Conservation (phyloP, 2,888 invertebrate genomes). For the Lamellibrachia satsuma region DNA sequence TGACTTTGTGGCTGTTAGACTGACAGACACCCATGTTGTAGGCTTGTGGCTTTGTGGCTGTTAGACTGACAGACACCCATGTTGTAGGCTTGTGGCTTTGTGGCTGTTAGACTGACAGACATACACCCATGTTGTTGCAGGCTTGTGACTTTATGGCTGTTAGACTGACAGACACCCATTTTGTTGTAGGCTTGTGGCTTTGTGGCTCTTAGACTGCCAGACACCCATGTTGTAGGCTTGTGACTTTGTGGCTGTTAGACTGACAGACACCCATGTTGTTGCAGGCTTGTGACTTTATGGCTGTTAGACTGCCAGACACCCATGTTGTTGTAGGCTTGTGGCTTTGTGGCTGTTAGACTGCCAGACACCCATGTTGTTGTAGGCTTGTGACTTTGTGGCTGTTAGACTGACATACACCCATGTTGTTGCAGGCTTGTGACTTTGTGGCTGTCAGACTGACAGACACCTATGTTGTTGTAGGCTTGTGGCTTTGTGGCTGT, state of each 20-base stretch:
- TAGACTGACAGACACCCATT: not conserved
- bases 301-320: not conserved
- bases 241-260: not conserved
- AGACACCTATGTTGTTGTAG: not conserved
- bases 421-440: not conserved
- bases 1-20: not conserved
- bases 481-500: not conserved
- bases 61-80: not conserved
- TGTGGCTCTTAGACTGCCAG: no score
- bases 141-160: not conserved
- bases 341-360: not conserved
- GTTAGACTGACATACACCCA: not conserved
- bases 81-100: not conserved
- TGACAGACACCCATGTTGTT: not conserved
- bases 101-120: not conserved
- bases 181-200: not conserved
- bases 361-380: not conserved
- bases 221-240: no score
- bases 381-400: not conserved
- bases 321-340: not conserved
- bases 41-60: not conserved
- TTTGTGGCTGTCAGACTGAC: not conserved
- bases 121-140: not conserved
- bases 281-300: slow-evolving; percentile 3
- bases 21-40: not conserved